Base-by-base conservation (phyloP, 64 coral and sea anemone genomes). In the Cladopsammia gracilis region DNA sequence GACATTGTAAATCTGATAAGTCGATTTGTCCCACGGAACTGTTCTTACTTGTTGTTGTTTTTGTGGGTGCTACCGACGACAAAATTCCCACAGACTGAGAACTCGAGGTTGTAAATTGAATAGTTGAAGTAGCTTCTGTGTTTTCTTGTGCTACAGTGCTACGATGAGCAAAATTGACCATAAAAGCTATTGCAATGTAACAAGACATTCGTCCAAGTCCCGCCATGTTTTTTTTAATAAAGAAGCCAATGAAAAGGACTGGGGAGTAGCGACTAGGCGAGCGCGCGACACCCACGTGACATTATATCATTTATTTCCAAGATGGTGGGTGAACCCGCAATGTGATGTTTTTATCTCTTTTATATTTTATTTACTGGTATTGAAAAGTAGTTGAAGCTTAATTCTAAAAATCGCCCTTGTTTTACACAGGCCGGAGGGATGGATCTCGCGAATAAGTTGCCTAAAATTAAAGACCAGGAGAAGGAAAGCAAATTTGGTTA, bases 401-500 rank as follows among this genome's bases (percentile, higher is more conserved):
- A 50, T 22, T 51, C 18, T 67, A 19, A 49, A 49, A n/a, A 75
- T 48, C 45, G 16, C 19, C 50, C 16, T 81, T 19, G 13, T 77
- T 83, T 34, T 65, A 1, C n/a, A 24, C 68, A 98, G 96, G 96
- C 96, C 57, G 96, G 96, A 76, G 96, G 82, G 85, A 98, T 99
- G 98, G 85, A 99, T 75, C 61, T 88, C 83, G 88, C 98, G 54
- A 77, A 91, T 52, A 91, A 99, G 71, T 64, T 92, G 2, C 82
- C 87, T 19, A 99, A 88, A 77, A 99, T 99, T 43, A 93, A 89
- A 48, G 98, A 99, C 87, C 91, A 96, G 66, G 98, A 99, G 9
- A 91, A 77, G 48, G 96, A 98, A n/a, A 90, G 88, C 65, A 80
- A 87, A 66, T 99, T 94, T 85, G 98, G 98, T 23, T 99, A 99